phyloP scores from a whole-genome alignment of 2,888 invertebrate species.

The Lochmaea capreae region DNA sequence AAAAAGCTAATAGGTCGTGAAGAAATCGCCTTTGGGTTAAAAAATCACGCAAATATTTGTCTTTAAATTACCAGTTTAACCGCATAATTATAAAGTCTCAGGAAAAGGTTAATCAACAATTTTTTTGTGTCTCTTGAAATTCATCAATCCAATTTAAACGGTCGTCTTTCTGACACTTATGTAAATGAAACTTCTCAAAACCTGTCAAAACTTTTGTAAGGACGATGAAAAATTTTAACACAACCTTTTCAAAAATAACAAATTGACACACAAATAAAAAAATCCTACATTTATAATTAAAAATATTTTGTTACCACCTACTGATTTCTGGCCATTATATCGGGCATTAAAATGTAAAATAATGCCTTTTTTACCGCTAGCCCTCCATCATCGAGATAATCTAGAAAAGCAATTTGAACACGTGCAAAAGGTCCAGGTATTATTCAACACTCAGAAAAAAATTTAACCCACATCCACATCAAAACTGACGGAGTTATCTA shows the following conservation, averaged over 20 bases:
- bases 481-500: no score
- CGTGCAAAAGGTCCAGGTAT: constrained; percentile 51
- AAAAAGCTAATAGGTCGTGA: constrained; percentile 47
- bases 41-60: constrained; percentile 44
- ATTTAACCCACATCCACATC: not conserved
- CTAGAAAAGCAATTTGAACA: constrained; percentile 55
- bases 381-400: constrained; percentile 47
- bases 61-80: constrained; percentile 33
- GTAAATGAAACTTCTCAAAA: constrained; percentile 31
- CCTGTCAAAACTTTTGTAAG: constrained; percentile 32
- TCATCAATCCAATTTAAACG: not conserved
- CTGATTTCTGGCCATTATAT: constrained; percentile 50
- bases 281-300: constrained; percentile 47
- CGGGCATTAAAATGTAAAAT: constrained; percentile 51
- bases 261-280: constrained; percentile 45
- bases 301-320: constrained; percentile 52
- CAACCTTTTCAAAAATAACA: constrained; percentile 37
- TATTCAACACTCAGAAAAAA: constrained; percentile 25
- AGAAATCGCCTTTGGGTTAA: constrained; percentile 40
- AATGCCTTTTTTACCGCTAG: constrained; percentile 49
- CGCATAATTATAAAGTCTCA: not conserved
- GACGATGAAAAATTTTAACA: constrained; percentile 36
- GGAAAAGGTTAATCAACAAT: no score
- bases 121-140: constrained; percentile 15
- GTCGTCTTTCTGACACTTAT: constrained; percentile 6